phyloP scores from a whole-genome alignment of 2,888 invertebrate genomes.

The Pollenia angustigena region DNA sequence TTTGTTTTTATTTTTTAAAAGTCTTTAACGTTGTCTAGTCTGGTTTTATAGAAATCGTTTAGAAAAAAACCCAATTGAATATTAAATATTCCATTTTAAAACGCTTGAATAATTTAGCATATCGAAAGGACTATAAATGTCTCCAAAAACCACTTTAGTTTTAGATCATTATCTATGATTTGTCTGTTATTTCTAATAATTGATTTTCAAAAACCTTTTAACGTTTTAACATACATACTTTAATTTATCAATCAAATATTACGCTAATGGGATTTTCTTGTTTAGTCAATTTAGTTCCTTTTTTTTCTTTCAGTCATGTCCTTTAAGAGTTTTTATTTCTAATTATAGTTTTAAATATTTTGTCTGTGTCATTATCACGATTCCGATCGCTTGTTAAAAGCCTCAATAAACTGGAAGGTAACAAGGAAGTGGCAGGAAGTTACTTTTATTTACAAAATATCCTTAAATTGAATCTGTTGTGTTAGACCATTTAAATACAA shows the following conservation, averaged over 20 bases:
- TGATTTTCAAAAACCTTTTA: neutral
- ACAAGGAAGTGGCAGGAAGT: slow-evolving; percentile 28
- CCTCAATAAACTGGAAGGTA: neutral
- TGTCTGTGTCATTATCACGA: too few relatives aligned
- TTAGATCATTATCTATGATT: slow-evolving; percentile 38
- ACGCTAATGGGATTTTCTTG: slow-evolving; percentile 4
- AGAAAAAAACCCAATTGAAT: too few relatives aligned
- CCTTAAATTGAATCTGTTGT: neutral
- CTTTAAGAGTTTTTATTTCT: neutral
- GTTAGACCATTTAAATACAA: neutral
- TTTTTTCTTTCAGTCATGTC: neutral
- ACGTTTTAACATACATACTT: neutral
- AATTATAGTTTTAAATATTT: slow-evolving; percentile 15
- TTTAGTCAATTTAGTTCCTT: neutral
- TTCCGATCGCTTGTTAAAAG: too few relatives aligned
- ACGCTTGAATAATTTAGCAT: too few relatives aligned
- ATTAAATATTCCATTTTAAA: too few relatives aligned
- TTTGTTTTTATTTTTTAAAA: too few relatives aligned
- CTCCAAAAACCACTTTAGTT: slow-evolving; percentile 44
- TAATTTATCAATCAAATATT: neutral
- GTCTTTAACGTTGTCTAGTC: too few relatives aligned
- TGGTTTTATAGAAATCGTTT: too few relatives aligned
- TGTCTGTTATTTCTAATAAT: slow-evolving; percentile 3
- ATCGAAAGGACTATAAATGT: neutral
- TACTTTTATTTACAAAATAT: slow-evolving; percentile 17